Conservation (phyloP, 2,113 vertebrate species). For the Fulica atra region DNA sequence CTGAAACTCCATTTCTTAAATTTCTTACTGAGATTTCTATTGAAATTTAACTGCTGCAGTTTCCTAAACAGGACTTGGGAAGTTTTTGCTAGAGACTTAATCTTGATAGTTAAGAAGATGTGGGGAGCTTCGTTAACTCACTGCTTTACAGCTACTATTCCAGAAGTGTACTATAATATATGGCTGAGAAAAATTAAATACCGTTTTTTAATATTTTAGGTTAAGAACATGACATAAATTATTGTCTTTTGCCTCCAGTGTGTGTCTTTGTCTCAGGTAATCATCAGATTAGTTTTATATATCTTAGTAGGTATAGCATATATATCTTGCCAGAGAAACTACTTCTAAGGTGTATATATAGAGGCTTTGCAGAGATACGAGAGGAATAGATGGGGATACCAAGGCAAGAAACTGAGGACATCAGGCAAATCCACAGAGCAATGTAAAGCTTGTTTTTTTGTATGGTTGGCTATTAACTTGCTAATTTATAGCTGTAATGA, state of each 20-base stretch:
- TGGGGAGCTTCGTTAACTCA: not conserved
- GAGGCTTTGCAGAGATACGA: not conserved
- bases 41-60: not conserved
- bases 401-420: not conserved
- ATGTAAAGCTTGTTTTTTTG: not conserved
- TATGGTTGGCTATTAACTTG: not conserved
- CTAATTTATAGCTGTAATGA: not conserved
- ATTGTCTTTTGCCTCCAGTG: not conserved
- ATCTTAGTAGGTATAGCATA: not conserved
- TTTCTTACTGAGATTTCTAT: not conserved
- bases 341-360: not conserved
- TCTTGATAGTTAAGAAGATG: not conserved
- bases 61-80: not conserved
- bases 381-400: not conserved
- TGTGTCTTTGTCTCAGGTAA: not conserved
- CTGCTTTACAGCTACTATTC: not conserved
- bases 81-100: not conserved
- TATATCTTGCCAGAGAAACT: not conserved
- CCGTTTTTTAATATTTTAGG: not conserved
- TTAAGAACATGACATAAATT: not conserved
- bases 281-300: no score
- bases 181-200: not conserved
- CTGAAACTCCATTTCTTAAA: not conserved
- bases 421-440: not conserved
- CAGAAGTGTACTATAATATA: not conserved